Evolutionary conservation across 1,140 invertebrate genomes (phyloP).

Genomic region (Bathynomus jamesi): DNA sequence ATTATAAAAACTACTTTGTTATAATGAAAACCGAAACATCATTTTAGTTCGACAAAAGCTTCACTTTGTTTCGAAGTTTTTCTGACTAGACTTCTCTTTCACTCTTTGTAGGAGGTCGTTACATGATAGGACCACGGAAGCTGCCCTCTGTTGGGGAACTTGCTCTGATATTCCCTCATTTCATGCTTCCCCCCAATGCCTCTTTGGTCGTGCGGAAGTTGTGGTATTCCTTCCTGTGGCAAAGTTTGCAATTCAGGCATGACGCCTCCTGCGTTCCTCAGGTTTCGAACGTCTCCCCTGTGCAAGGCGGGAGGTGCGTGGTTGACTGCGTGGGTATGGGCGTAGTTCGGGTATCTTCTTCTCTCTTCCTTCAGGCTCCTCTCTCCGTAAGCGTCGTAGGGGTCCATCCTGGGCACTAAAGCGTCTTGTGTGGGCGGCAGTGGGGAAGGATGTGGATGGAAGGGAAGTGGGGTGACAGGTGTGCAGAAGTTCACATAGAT

Average conservation of each 20-base stretch:
- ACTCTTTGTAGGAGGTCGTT: neutral
- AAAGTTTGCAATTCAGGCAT: neutral
- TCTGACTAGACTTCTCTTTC: too few species aligned
- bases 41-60: too few species aligned
- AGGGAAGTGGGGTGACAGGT: neutral
- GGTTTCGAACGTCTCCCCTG: neutral
- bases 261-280: neutral
- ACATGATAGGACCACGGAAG: neutral
- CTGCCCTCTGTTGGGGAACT: neutral
- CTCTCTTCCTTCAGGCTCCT: neutral
- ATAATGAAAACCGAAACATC: neutral
- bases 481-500: conserved; percentile 72
- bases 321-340: neutral
- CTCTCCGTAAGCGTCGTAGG: neutral
- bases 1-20: neutral
- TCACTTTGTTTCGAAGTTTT: too few species aligned
- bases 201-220: neutral
- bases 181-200: neutral
- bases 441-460: neutral
- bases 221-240: neutral
- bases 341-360: neutral
- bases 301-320: neutral
- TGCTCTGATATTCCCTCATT: neutral
- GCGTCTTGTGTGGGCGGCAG: neutral
- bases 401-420: neutral